phyloP scores from a whole-genome alignment of 2,888 invertebrate species.

The Gibbula magus region DNA sequence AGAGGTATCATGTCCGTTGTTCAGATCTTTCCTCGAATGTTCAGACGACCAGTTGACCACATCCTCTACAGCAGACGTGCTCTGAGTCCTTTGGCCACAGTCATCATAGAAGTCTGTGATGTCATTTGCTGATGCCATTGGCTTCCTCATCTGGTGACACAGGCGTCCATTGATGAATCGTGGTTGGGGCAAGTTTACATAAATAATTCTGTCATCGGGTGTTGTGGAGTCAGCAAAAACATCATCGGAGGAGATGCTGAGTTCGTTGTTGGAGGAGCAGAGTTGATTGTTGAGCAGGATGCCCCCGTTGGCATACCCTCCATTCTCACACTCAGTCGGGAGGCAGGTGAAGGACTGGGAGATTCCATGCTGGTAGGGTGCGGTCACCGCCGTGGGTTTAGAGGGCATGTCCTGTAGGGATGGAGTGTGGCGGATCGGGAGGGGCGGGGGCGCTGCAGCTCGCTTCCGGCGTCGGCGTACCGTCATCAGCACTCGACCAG shows the following conservation, averaged over 20 bases:
- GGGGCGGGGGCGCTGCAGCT: constrained; percentile 53
- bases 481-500: constrained; percentile 60
- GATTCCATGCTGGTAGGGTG: constrained; percentile 29
- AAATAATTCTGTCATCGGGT: constrained; percentile 42
- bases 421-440: constrained; percentile 45
- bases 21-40: not conserved
- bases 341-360: constrained; percentile 39
- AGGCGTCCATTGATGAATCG: constrained; percentile 26
- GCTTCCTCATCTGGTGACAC: not conserved
- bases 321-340: constrained; percentile 6
- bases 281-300: not conserved
- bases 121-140: constrained; percentile 21
- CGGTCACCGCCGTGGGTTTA: not conserved
- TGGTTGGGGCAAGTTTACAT: constrained; percentile 42
- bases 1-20: not conserved
- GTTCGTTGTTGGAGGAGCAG: constrained; percentile 32
- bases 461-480: constrained; percentile 60
- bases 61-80: constrained; percentile 62
- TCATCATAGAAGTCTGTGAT: constrained; percentile 23
- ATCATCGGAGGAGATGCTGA: constrained; percentile 47
- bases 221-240: constrained; percentile 46
- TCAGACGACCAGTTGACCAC: constrained; percentile 37
- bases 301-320: constrained; percentile 21
- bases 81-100: constrained; percentile 48
- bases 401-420: constrained; percentile 31